Evolutionary conservation across 1,140 invertebrate genomes (phyloP).

Genomic region (Conopomorpha cramerella): DNA sequence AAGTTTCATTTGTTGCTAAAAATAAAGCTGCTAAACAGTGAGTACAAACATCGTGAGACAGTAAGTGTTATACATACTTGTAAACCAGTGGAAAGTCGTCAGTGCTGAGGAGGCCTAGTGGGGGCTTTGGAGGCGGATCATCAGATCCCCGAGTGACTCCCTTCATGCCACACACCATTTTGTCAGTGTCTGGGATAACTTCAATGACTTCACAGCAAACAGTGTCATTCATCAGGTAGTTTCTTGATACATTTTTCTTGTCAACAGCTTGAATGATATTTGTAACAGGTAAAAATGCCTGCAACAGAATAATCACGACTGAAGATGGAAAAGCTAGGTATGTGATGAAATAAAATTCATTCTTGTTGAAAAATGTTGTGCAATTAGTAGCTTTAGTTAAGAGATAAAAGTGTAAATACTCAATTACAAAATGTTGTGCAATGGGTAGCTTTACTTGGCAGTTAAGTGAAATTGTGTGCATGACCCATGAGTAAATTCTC

Average conservation of each 20-base stretch:
- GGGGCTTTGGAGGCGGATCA: conserved; percentile 69
- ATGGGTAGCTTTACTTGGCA: neutral
- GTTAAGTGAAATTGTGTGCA: too few relatives aligned
- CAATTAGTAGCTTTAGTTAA: conserved; percentile 1
- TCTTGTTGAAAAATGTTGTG: conserved; percentile 4
- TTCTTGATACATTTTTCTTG: conserved; percentile 78
- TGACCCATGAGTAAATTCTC: too few relatives aligned
- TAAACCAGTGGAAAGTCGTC: conserved; percentile 85
- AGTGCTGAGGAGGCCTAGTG: conserved; percentile 81
- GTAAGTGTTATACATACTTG: conserved; percentile 83
- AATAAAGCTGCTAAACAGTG: too few relatives aligned
- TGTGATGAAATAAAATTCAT: too few relatives aligned
- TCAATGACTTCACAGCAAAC: conserved; percentile 87
- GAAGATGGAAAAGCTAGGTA: too few relatives aligned
- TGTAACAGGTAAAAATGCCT: conserved; percentile 71
- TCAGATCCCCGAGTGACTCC: conserved; percentile 68
- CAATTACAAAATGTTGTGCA: conserved; percentile 3
- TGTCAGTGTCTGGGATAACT: conserved; percentile 84
- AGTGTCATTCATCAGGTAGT: conserved; percentile 81
- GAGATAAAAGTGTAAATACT: neutral
- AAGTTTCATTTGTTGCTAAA: too few relatives aligned
- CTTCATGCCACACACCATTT: conserved; percentile 86
- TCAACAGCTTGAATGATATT: conserved; percentile 78
- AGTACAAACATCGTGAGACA: too few relatives aligned
- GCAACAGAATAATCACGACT: conserved; percentile 18